Evolutionary conservation across 2,888 invertebrate genomes (phyloP).

Genomic region (Eupithecia dodoneata): DNA sequence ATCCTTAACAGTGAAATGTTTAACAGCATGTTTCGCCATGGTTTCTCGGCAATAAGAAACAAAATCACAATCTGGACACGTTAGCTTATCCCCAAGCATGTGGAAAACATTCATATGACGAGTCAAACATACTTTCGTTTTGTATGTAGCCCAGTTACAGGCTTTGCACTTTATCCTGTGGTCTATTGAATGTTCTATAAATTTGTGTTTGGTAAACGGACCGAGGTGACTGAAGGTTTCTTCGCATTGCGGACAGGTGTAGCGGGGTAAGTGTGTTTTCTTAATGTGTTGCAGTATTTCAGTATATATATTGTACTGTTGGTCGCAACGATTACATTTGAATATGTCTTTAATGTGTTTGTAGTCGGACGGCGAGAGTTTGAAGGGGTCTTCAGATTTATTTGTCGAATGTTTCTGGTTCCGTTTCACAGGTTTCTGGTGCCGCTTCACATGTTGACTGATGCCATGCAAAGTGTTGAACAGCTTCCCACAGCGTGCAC

Average conservation of each 20-base stretch:
- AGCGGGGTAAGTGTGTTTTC: slow-evolving; percentile 35
- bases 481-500: too few relatives aligned
- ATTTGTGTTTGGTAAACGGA: slow-evolving; percentile 30
- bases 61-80: slow-evolving; percentile 29
- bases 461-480: too few relatives aligned
- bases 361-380: neutral
- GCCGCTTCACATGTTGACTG: too few relatives aligned
- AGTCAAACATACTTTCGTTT: neutral
- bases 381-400: neutral
- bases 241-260: neutral
- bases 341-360: neutral
- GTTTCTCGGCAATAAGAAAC: slow-evolving; percentile 3
- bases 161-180: slow-evolving; percentile 45
- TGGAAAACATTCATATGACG: slow-evolving; percentile 15
- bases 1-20: slow-evolving; percentile 20
- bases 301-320: neutral
- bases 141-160: slow-evolving; percentile 37
- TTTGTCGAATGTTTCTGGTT: too few relatives aligned
- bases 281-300: neutral
- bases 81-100: slow-evolving; percentile 32
- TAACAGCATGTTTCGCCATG: slow-evolving; percentile 7
- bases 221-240: neutral
- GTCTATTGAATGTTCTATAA: slow-evolving; percentile 49
- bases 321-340: neutral
- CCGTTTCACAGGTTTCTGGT: too few relatives aligned